These are phyloP conservation scores for Euthynnus affinis DNA, from an alignment of 2,797 vertebrate species.

Conservation along the genomic window DNA sequence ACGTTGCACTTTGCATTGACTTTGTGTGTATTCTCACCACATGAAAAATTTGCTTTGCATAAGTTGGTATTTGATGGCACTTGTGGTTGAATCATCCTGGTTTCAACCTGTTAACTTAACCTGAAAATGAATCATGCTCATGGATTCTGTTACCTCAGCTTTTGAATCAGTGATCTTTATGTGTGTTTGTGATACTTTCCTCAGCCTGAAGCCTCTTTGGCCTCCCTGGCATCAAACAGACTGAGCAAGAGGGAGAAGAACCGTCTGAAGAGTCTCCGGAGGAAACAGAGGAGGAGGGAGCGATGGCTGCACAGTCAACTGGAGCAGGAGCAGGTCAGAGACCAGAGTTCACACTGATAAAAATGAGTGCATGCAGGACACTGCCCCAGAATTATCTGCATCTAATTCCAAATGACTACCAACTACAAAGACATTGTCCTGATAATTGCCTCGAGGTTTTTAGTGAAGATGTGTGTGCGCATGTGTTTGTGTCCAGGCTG, in stretches of 20 bases:
- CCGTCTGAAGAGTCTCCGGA: constrained; percentile 87
- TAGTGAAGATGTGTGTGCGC: not conserved
- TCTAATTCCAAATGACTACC: not conserved
- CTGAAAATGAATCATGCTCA: not conserved
- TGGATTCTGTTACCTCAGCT: not conserved
- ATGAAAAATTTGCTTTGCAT: too few species aligned
- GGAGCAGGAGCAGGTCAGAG: constrained; percentile 75
- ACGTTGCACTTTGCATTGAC: too few species aligned
- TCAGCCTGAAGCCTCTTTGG: constrained; percentile 21
- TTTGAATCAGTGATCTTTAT: not conserved
- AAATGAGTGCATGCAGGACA: not conserved
- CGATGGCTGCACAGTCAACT: constrained; percentile 80
- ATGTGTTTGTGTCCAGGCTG: constrained; percentile 44
- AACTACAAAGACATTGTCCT: too few species aligned
- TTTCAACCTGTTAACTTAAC: not conserved
- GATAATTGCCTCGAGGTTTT: not conserved
- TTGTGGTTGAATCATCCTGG: too few species aligned
- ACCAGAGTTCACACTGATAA: not conserved
- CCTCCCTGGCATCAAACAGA: constrained; percentile 66
- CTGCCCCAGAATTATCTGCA: too few species aligned
- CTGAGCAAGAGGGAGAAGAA: constrained; percentile 88
- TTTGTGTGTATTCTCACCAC: too few species aligned
- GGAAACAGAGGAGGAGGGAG: constrained; percentile 87
- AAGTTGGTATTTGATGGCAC: too few species aligned
- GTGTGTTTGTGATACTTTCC: not conserved